Base-by-base conservation (phyloP, 1,140 invertebrate species). In the Paraescarpia echinospica region DNA sequence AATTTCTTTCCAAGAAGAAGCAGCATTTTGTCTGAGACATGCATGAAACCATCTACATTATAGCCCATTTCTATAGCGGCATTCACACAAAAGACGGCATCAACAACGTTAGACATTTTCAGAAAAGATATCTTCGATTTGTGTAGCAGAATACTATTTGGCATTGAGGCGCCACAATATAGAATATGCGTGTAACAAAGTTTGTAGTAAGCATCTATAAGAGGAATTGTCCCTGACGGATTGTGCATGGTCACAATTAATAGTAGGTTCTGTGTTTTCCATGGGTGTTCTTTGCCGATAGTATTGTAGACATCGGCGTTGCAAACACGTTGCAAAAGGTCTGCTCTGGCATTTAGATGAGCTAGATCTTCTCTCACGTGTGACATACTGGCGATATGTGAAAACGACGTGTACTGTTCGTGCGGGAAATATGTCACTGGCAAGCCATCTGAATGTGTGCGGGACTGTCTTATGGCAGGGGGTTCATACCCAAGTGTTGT, bases 401-500 rank as follows among this genome's bases (percentile, higher is more conserved):
- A 41, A n/a, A 91, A 31, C 22, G 90, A 35, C 18, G 93, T 93
- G 27, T 35, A 33, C 77, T 93, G 92, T 59, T 93, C 93, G 31
- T 93, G 41, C 27, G 93, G 92, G 88, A 89, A 91, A 88, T 92
- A 93, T 14, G 90, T 90, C 34, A 93, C 33, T 34, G 35, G 14
- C 35, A 33, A 31, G 41, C 41, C 41, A 6, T 41, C 33, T 35
- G 34, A 34, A 31, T 41, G 18, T 93, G 0, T 34, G 18, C 34
- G 27, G 18, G 33, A 33, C 91, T 91, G 33, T 14, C 59, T 33
- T 91, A 92, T 34, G 18, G 34, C 90, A 9, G 91, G 92, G 22
- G 88, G 89, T 41, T 34, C 34, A 35, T 94, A 94, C 51, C 93
- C 94, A 41, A 94, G 48, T 34, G 34, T 41, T 5, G 41, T 91